A percentile compares a stretch with the other conserved stretches of the same genome.
Conservation (phyloP, 1,140 invertebrate genomes). For the Polypedilum vanderplanki region DNA sequence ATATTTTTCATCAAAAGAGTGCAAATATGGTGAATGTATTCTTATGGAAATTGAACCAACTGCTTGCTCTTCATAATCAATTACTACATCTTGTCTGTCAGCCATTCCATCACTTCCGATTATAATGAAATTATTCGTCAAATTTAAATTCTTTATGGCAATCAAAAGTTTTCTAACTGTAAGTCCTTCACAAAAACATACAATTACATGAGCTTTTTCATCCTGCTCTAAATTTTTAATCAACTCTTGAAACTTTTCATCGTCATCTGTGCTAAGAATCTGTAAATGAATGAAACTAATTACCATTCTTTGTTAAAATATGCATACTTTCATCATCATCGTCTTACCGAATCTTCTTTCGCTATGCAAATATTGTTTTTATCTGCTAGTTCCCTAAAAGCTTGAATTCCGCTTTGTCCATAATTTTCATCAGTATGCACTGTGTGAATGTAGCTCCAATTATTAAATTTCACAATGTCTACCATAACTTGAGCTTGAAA, state of each 20-base stretch:
- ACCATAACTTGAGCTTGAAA: constrained; percentile 72
- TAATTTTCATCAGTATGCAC: constrained; percentile 78
- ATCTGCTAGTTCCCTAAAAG: constrained; percentile 61
- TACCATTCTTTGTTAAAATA: neutral
- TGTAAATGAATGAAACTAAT: constrained; percentile 3
- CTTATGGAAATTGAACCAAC: constrained; percentile 65
- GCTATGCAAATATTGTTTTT: constrained; percentile 67
- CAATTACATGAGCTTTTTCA: constrained; percentile 59
- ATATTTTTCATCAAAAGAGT: constrained; percentile 63
- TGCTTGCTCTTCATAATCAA: constrained; percentile 58
- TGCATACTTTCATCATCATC: neutral
- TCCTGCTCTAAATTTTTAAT: constrained; percentile 53
- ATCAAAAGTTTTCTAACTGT: constrained; percentile 62
- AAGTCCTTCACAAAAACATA: constrained; percentile 77
- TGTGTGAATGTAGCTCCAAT: constrained; percentile 80
- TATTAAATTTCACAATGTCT: constrained; percentile 62
- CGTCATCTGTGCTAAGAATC: constrained; percentile 7
- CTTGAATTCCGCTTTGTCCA: constrained; percentile 71
- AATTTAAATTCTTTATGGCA: constrained; percentile 55
- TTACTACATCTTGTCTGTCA: constrained; percentile 66
- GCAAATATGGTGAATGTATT: constrained; percentile 63
- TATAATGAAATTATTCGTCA: constrained; percentile 57
- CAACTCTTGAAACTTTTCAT: constrained; percentile 50
- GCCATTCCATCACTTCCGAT: constrained; percentile 73
- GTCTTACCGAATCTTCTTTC: constrained; percentile 53